These are phyloP conservation scores for Junonia oenone DNA, from an alignment of 2,888 invertebrate genomes.

Conservation along the genomic window DNA sequence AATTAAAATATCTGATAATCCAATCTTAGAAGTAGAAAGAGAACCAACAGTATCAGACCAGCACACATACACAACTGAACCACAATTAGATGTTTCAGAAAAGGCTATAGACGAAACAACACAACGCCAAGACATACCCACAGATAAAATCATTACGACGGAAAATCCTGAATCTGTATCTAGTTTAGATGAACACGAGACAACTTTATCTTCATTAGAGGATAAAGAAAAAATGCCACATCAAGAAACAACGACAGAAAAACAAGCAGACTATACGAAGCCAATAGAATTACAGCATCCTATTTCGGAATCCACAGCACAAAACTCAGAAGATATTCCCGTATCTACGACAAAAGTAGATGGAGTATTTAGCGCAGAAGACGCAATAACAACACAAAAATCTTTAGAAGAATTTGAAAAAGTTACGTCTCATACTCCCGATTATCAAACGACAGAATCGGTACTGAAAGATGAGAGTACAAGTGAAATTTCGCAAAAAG, in stretches of 20 bases:
- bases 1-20: conserved; percentile 4
- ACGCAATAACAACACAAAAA: conserved; percentile 4
- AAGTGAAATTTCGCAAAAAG: conserved; percentile 8
- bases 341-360: not conserved
- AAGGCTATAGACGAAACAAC: not conserved
- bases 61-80: conserved; percentile 3
- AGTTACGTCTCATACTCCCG: not conserved
- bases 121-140: not conserved
- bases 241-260: conserved; percentile 8
- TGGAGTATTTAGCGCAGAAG: not conserved
- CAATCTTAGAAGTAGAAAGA: not conserved
- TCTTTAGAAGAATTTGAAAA: not conserved
- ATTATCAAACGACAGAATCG: conserved; percentile 3
- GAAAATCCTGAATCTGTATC: conserved; percentile 3
- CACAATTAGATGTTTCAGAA: conserved; percentile 9
- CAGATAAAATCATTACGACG: conserved; percentile 6
- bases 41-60: not conserved
- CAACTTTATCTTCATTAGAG: not conserved
- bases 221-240: not conserved
- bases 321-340: conserved; percentile 5
- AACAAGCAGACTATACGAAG: conserved; percentile 1
- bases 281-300: not conserved
- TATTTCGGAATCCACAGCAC: not conserved
- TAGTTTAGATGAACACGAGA: conserved; percentile 10
- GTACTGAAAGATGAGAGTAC: not conserved